Percentiles rank a stretch among this genome's conserved stretches.
Evolutionary conservation across 2,888 invertebrate genomes (phyloP).

Genomic region (Epinotia nisella): DNA sequence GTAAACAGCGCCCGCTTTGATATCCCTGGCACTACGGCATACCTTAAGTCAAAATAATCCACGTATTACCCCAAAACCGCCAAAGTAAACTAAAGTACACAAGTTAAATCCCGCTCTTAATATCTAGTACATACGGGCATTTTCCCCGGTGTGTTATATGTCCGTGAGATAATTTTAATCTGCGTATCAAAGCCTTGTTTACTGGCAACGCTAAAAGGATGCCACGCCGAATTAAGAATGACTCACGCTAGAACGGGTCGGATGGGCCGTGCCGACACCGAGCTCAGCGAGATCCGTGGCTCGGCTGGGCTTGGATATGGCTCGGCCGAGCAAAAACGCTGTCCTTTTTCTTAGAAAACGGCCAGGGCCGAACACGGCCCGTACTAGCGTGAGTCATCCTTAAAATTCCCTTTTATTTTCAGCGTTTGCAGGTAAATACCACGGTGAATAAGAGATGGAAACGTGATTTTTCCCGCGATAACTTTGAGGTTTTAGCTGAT

Average conservation of each 20-base stretch:
- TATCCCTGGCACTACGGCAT: background rate
- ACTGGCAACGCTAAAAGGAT: conserved; percentile 64
- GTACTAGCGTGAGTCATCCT: too few species aligned
- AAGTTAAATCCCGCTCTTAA: background rate
- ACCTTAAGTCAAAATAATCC: conserved; percentile 10
- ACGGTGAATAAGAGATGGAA: conserved; percentile 46
- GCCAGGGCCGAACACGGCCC: too few species aligned
- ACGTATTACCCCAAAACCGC: background rate
- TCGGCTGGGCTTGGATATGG: too few species aligned
- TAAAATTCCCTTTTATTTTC: conserved; percentile 58
- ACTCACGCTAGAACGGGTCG: too few species aligned
- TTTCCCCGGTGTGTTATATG: background rate
- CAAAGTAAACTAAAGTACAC: background rate
- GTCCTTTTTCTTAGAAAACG: too few species aligned
- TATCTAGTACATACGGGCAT: background rate
- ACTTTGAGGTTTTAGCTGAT: conserved; percentile 26
- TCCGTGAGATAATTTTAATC: conserved; percentile 68
- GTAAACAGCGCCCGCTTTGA: background rate
- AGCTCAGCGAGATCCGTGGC: too few species aligned
- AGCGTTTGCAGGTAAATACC: conserved; percentile 44
- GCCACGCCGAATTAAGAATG: conserved; percentile 64
- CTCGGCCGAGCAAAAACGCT: too few species aligned
- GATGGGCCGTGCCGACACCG: too few species aligned
- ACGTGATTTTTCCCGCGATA: conserved; percentile 43
- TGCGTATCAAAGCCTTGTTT: conserved; percentile 62